A percentile compares a stretch with the other conserved stretches of the same genome.
phyloP scores from a whole-genome alignment of 2,888 invertebrate genomes.

The Eupithecia pulchellata region DNA sequence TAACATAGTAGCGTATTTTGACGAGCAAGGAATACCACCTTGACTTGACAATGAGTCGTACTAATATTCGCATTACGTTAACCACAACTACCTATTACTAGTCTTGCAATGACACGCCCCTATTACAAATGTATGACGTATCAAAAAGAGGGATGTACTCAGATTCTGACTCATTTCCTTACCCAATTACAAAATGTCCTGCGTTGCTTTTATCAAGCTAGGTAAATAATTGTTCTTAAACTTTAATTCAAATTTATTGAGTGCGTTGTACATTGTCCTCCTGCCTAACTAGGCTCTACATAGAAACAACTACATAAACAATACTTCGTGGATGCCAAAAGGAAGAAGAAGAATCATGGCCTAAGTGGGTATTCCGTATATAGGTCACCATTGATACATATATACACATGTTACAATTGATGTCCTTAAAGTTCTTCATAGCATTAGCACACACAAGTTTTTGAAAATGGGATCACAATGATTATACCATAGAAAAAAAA shows the following conservation, averaged over 20 bases:
- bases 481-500: too few relatives aligned
- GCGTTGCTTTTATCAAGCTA: slow-evolving; percentile 15
- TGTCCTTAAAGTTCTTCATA: too few relatives aligned
- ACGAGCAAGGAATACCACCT: slow-evolving; percentile 9
- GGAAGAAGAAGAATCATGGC: background rate
- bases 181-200: slow-evolving; percentile 43
- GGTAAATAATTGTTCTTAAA: background rate
- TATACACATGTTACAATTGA: too few relatives aligned
- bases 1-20: slow-evolving; percentile 17
- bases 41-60: slow-evolving; percentile 29
- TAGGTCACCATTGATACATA: too few relatives aligned
- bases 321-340: background rate
- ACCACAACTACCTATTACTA: slow-evolving; percentile 50
- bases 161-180: slow-evolving; percentile 51
- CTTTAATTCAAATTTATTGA: background rate
- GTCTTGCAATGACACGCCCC: slow-evolving; percentile 70
- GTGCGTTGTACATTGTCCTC: background rate
- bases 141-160: slow-evolving; percentile 49
- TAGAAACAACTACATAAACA: background rate
- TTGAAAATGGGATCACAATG: too few relatives aligned
- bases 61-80: slow-evolving; percentile 19
- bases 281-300: background rate
- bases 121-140: slow-evolving; percentile 52
- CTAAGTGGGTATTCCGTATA: background rate
- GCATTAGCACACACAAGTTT: too few relatives aligned